Evolutionary conservation across 2,113 vertebrate genomes (phyloP).

Genomic region (Ursus arctos): DNA sequence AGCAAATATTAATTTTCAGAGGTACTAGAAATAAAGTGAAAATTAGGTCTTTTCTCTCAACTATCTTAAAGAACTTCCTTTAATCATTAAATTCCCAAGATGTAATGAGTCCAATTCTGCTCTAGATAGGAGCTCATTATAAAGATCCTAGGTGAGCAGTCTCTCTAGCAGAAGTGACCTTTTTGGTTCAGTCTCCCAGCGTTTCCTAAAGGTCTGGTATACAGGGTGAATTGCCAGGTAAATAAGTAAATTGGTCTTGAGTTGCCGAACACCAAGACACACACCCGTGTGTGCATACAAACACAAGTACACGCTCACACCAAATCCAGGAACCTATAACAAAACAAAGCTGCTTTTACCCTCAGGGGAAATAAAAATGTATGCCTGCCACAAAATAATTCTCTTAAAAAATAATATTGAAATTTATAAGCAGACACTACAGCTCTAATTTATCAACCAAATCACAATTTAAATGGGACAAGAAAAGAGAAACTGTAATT

Average conservation of each 20-base stretch:
- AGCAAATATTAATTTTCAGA: slow-evolving; percentile 57
- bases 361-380: slow-evolving; percentile 14
- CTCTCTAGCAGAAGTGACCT: neutral
- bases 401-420: slow-evolving; percentile 82
- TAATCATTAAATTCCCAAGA: slow-evolving; percentile 30
- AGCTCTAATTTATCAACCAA: slow-evolving; percentile 84
- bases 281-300: neutral
- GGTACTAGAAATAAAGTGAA: slow-evolving; percentile 33
- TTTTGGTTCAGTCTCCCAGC: neutral
- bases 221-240: neutral
- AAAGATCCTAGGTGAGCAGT: neutral
- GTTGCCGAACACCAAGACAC: neutral
- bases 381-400: slow-evolving; percentile 76
- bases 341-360: slow-evolving; percentile 58
- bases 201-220: neutral
- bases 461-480: slow-evolving; percentile 86
- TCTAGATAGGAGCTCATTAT: neutral
- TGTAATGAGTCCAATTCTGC: neutral
- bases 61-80: neutral
- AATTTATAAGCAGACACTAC: slow-evolving; percentile 84
- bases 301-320: neutral
- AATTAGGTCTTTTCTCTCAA: neutral
- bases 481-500: slow-evolving; percentile 87
- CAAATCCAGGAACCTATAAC: neutral
- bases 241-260: neutral